These are phyloP conservation scores for Yponomeuta sedellus DNA, from an alignment of 2,888 invertebrate species.

Conservation along the genomic window DNA sequence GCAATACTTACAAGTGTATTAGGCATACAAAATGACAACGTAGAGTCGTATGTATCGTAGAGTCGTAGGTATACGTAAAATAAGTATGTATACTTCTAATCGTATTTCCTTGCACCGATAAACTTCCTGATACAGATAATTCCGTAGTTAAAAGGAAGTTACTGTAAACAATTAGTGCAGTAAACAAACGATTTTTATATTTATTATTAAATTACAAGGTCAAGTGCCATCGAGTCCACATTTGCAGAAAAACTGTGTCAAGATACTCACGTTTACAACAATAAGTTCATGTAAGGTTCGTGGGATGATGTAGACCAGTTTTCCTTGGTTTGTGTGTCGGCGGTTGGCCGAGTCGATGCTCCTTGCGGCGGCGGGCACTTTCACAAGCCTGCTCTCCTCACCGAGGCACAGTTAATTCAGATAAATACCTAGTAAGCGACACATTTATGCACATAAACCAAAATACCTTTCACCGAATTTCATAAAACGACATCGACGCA, in stretches of 20 bases:
- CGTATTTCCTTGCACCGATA: too few species aligned
- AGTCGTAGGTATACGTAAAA: too few species aligned
- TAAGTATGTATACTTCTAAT: too few species aligned
- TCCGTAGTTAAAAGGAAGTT: too few species aligned
- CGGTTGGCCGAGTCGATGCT: not conserved
- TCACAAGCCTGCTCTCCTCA: not conserved
- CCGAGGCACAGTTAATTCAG: constrained; percentile 12
- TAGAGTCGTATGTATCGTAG: too few species aligned
- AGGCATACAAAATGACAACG: too few species aligned
- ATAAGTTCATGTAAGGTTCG: constrained; percentile 10
- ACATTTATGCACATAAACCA: not conserved
- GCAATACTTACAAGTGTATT: too few species aligned
- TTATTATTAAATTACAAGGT: not conserved
- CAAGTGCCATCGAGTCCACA: not conserved
- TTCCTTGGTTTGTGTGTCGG: constrained; percentile 7
- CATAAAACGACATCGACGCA: constrained; percentile 8
- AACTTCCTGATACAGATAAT: too few species aligned
- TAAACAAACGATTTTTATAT: not conserved
- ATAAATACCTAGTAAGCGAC: not conserved
- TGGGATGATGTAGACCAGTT: constrained; percentile 6
- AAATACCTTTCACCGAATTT: constrained; percentile 2
- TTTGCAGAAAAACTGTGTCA: constrained; percentile 10
- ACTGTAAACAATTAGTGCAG: not conserved
- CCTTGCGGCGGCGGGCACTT: not conserved
- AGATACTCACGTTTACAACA: constrained; percentile 15